Evolutionary conservation across 2,797 vertebrate species (phyloP), one percentile per base, ranked within the genome.

Genomic region (Danio jaintianensis): DNA sequence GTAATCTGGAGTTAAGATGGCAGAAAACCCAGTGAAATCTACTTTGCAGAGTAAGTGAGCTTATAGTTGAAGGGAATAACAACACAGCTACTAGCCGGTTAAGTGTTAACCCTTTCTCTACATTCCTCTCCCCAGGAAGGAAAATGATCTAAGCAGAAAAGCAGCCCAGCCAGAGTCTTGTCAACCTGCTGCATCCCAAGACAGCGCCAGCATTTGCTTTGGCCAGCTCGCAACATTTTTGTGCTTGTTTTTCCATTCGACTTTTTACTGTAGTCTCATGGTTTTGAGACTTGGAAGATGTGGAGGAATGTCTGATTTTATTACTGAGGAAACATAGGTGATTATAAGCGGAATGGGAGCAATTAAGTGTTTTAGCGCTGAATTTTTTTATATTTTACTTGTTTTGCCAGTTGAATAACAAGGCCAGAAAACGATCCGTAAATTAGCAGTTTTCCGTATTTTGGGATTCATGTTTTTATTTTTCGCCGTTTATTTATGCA

Each of bases 191-290:
- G 63, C 53, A 73, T 76, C 62, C 69, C 55, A 62, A 48, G 75
- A 92, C 90, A 90, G 88, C 89, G 91, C 92, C 90, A 91, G 88
- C 88, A 86, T 94, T 94, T 94, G 93, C 90, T 92, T 94, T 94
- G 93, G 93, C 92, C 86, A 82, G 43, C 87, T 77, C 66, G 79
- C 88, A 82, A 83, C 91, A 93, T 94, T 93, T 93, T 85, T 93
- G 86, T 86, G 87, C 91, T 93, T 93, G 90, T 92, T 92, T 94
- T 94, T 94, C 90, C 91, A 92, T 92, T 92, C 92, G 91, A 87
- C 90, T 63, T 90, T 89, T 29, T 89, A 90, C 89, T 89, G 81
- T 90, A 83, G 86, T 88, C 90, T 86, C 85, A 90, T 93, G 91
- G 87, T 87, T 92, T 91, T 90, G 42, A 85, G 89, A 91, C 93